phyloP scores from a whole-genome alignment of 1,140 invertebrate genomes.

The Rhyacophila brunnea region DNA sequence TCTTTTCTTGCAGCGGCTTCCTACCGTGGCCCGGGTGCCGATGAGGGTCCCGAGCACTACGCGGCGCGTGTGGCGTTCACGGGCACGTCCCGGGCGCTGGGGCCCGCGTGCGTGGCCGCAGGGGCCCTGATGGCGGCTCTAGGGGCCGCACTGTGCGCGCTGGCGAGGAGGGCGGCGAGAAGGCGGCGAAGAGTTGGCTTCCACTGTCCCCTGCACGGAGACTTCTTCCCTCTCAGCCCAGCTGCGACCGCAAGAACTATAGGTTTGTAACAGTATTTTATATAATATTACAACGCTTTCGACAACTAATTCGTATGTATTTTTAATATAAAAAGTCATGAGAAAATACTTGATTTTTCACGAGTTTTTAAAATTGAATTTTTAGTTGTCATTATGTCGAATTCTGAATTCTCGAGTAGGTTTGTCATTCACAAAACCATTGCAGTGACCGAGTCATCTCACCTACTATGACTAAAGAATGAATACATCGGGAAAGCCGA shows the following conservation, averaged over 20 bases:
- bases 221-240: constrained; percentile 72
- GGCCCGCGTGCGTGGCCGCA: constrained; percentile 70
- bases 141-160: constrained; percentile 60
- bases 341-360: no score
- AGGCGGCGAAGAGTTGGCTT: constrained; percentile 69
- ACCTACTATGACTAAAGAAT: no score
- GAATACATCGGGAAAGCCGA: no score
- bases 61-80: constrained; percentile 69
- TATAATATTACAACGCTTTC: no score
- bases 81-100: constrained; percentile 68
- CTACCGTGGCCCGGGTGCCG: constrained; percentile 67
- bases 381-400: no score
- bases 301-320: no score
- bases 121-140: constrained; percentile 66
- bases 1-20: constrained; percentile 62
- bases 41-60: constrained; percentile 68
- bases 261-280: constrained; percentile 11
- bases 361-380: no score
- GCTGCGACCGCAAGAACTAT: constrained; percentile 51
- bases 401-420: no score
- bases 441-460: no score
- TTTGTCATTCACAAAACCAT: no score
- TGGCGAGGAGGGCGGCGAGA: constrained; percentile 64
- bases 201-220: constrained; percentile 74
- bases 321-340: no score